A percentile compares a stretch with the other conserved stretches of the same genome.
Conservation (phyloP, 1,140 invertebrate genomes). For the Caenorhabditis remanei region DNA sequence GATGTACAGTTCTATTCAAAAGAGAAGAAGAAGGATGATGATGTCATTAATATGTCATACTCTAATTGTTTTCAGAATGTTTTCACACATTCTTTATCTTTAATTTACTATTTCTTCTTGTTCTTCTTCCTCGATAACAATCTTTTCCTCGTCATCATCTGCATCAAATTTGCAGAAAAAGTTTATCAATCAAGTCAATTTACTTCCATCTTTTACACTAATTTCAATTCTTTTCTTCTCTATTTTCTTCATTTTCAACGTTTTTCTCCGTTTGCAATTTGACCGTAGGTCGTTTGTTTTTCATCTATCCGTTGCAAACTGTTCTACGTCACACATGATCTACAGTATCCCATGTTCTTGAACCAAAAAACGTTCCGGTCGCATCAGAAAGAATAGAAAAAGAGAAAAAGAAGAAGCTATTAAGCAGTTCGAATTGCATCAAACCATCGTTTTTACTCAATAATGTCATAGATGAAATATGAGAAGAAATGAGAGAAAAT, state of each 20-base stretch:
- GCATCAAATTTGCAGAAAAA: slow-evolving; percentile 2
- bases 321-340: slow-evolving; percentile 1
- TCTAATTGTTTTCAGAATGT: not conserved
- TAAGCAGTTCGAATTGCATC: not conserved
- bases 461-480: too few species aligned
- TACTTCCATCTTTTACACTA: slow-evolving; percentile 24
- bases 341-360: slow-evolving; percentile 9
- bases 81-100: not conserved
- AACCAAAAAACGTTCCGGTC: not conserved
- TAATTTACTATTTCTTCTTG: not conserved
- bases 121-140: not conserved
- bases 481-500: too few species aligned
- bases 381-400: not conserved
- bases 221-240: not conserved
- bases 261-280: not conserved
- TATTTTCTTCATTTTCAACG: not conserved
- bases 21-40: not conserved
- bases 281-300: not conserved
- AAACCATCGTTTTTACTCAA: too few species aligned
- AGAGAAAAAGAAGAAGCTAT: not conserved
- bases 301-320: not conserved
- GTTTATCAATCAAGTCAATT: slow-evolving; percentile 33
- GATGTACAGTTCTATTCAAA: slow-evolving; percentile 7
- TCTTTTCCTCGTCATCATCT: not conserved
- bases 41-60: not conserved